These are phyloP conservation scores for Crambe crambe DNA, from an alignment of 37 sponge, comb jelly and placozoan species.

Conservation along the genomic window DNA sequence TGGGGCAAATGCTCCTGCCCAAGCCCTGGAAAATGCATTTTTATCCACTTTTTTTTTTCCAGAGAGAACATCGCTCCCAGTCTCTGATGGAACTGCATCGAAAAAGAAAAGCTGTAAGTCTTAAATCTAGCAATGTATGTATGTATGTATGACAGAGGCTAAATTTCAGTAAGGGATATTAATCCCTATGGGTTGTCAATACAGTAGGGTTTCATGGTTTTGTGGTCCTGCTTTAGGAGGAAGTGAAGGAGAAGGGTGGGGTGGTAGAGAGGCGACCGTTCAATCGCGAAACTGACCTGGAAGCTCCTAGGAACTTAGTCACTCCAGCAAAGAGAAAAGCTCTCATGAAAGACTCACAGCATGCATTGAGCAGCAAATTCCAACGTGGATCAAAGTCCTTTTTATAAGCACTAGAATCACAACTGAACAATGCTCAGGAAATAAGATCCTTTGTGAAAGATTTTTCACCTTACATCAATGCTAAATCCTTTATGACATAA, in stretches of 20 bases:
- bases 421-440: no score
- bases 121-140: background rate
- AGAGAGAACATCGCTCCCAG: constrained; percentile 59
- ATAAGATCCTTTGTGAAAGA: no score
- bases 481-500: no score
- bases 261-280: constrained; percentile 64
- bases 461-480: no score
- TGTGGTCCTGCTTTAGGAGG: constrained; percentile 17
- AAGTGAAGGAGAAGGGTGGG: constrained; percentile 11
- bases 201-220: background rate
- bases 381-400: constrained; percentile 40
- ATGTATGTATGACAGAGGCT: background rate
- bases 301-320: constrained; percentile 34
- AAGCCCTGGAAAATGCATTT: background rate
- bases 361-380: constrained; percentile 59
- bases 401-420: no score
- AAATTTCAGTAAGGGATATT: no score
- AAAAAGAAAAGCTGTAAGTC: constrained; percentile 68
- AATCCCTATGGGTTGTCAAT: background rate
- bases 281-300: constrained; percentile 67
- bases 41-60: background rate
- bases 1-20: background rate
- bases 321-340: constrained; percentile 51
- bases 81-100: constrained; percentile 70
- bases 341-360: constrained; percentile 61